Percentiles rank a stretch among this genome's conserved stretches.
Evolutionary conservation across 2,797 vertebrate species (phyloP).

Genomic region (Peromyscus attwateri): DNA sequence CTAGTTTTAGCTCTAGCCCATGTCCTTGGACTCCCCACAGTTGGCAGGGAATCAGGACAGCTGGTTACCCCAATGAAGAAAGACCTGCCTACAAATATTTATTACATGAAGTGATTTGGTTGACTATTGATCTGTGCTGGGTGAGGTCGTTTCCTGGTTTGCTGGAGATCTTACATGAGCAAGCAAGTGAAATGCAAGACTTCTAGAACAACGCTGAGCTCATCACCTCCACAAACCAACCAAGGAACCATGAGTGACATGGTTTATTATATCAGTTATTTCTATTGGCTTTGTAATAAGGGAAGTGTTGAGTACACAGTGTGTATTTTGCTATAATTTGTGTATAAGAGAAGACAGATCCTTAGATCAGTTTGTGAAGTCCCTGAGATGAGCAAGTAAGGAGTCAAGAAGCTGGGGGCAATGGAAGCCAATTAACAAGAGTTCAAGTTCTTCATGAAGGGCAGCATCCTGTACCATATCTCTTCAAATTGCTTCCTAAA

Average conservation of each 20-base stretch:
- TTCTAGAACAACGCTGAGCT: not conserved
- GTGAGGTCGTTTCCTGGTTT: not conserved
- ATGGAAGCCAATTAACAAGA: not conserved
- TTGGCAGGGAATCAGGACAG: not conserved
- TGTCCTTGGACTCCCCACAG: not conserved
- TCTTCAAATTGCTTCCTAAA: not conserved
- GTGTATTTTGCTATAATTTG: not conserved
- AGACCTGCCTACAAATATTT: not conserved
- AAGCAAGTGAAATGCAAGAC: not conserved
- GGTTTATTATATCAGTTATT: not conserved
- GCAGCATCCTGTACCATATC: not conserved
- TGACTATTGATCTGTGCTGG: constrained; percentile 31
- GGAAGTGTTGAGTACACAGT: not conserved
- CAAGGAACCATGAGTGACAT: not conserved
- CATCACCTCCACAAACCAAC: not conserved
- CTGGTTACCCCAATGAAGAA: constrained; percentile 16
- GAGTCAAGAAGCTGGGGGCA: not conserved
- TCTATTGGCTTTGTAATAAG: not conserved
- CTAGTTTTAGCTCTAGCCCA: not conserved
- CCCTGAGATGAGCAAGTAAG: not conserved
- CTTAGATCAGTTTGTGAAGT: not conserved
- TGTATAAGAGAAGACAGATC: not conserved
- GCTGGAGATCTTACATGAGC: not conserved
- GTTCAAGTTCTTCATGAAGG: not conserved
- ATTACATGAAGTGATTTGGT: not conserved